Percentiles rank a stretch among this genome's conserved stretches.
Conservation (phyloP, 2,888 invertebrate species). For the Ophion slaviceki region DNA sequence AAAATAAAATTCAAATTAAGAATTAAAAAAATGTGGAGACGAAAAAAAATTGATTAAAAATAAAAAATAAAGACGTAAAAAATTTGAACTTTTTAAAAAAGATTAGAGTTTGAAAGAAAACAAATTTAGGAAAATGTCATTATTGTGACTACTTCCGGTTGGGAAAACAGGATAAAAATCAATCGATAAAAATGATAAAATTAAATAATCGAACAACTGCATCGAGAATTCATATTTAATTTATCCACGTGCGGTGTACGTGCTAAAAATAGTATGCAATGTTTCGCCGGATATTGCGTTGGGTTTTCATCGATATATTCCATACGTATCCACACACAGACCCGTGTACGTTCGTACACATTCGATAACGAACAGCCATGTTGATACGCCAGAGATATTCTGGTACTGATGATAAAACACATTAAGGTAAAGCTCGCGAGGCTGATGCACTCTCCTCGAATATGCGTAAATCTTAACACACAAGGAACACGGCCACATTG, state of each 20-base stretch:
- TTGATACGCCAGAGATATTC: slow-evolving; percentile 67
- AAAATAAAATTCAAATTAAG: too few relatives aligned
- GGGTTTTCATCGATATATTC: slow-evolving; percentile 10
- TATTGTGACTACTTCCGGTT: neutral
- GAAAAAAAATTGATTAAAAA: too few relatives aligned
- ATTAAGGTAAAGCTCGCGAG: slow-evolving; percentile 52
- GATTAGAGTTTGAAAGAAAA: too few relatives aligned
- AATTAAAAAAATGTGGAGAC: too few relatives aligned
- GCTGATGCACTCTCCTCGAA: slow-evolving; percentile 50
- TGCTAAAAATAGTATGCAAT: slow-evolving; percentile 12
- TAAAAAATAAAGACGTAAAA: too few relatives aligned
- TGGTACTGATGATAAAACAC: slow-evolving; percentile 64
- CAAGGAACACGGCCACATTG: slow-evolving; percentile 37
- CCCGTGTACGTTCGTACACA: slow-evolving; percentile 30
- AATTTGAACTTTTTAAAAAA: too few relatives aligned
- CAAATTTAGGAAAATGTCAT: neutral
- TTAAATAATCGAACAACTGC: neutral
- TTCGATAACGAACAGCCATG: slow-evolving; percentile 66
- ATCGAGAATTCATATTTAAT: neutral
- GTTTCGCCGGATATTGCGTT: neutral
- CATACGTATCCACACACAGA: neutral
- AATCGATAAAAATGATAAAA: neutral
- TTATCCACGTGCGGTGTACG: neutral
- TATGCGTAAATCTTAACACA: slow-evolving; percentile 45
- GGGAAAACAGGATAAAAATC: neutral